Evolutionary conservation across 2,113 vertebrate genomes (phyloP), one percentile per base, ranked within the genome.

Genomic region (Copsychus sechellarum): DNA sequence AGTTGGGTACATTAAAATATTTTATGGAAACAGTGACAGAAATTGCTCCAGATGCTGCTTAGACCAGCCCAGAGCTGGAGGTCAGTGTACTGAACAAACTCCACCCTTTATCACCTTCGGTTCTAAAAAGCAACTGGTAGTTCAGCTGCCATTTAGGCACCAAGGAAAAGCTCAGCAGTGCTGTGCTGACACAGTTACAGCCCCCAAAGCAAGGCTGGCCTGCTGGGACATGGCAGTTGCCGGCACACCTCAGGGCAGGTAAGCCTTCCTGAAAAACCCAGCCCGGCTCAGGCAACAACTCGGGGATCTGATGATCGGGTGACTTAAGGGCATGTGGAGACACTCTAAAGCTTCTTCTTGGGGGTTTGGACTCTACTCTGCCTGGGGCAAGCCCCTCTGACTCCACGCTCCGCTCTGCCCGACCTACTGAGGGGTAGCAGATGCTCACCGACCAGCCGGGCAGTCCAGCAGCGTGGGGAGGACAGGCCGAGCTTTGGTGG

Each of bases 401-500:
- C 69, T 91, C 58, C 67, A 23, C 83, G 36, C 86, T 92, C 58
- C 10, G 14, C 80, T 91, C 87, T 84, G 65, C 87, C 84, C 73
- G 24, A 79, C 48, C 90, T 60, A 79, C 62, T 38, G 62, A 86
- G 81, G 81, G 86, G 80, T 78, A 91, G 85, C 89, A 73, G 95
- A 91, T 91, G 93, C 92, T 96, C 93, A 96, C 93, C 92, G 42
- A 90, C 87, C 95, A 88, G 93, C 79, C 81, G 71, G 81, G 74
- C 73, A 67, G 84, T 92, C 90, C 93, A 47, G 81, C 90, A 54
- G 90, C n/a, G 65, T 22, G 81, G 81, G 87, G 72, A 81, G 65
- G 71, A 81, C 82, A 64, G 87, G 25, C 86, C 87, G 82, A 90
- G 66, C 38, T 92, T 73, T 67, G 92, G 85, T 85, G 65, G 84